Conservation (phyloP, 2,797 vertebrate genomes). For the Paguma larvata region DNA sequence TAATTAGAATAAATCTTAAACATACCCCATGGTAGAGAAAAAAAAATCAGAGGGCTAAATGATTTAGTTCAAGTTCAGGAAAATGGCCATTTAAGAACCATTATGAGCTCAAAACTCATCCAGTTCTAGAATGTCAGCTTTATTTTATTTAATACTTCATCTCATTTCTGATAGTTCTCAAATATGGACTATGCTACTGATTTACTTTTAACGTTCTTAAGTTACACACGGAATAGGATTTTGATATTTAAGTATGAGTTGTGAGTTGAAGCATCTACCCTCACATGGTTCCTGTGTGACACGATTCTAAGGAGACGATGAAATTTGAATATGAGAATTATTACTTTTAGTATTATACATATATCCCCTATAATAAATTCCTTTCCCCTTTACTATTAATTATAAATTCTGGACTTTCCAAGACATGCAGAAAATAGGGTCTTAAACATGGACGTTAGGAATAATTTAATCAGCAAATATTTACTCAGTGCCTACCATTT, state of each 20-base stretch:
- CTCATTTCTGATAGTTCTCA: not conserved
- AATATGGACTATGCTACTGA: not conserved
- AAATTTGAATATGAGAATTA: not conserved
- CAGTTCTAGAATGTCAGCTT: not conserved
- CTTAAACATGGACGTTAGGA: not conserved
- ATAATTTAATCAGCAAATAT: not conserved
- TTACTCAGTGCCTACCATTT: not conserved
- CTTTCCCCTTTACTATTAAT: not conserved
- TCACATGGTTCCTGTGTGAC: not conserved
- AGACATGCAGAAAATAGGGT: not conserved
- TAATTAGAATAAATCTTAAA: constrained; percentile 18
- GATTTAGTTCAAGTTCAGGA: not conserved
- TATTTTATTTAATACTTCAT: not conserved
- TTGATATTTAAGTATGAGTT: not conserved
- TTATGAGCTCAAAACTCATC: not conserved
- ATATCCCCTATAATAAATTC: not conserved
- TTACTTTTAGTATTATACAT: not conserved
- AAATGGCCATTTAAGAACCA: not conserved
- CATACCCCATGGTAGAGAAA: not conserved
- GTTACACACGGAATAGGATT: not conserved
- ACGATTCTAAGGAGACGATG: not conserved
- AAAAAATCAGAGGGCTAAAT: not conserved
- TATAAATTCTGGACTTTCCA: not conserved
- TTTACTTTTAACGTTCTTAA: not conserved
- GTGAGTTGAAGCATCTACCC: not conserved